Conservation (phyloP, 2,888 invertebrate genomes). For the Ypsolopha scabrella region DNA sequence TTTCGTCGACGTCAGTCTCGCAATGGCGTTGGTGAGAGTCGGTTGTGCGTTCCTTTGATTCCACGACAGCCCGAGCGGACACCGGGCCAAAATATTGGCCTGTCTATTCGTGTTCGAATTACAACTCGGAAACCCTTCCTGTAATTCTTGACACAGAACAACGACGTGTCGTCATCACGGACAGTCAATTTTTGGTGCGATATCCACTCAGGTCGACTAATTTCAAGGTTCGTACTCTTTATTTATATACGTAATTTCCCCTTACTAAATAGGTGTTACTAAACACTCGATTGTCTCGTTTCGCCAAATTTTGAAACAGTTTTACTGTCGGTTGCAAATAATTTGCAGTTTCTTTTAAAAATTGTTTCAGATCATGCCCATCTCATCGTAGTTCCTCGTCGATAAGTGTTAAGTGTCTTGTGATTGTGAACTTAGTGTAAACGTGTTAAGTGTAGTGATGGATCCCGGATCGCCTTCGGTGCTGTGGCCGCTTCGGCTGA, state of each 20-base stretch:
- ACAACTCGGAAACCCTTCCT: constrained; percentile 45
- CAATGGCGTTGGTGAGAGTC: constrained; percentile 63
- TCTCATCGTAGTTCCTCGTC: constrained; percentile 61
- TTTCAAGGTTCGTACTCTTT: constrained; percentile 62
- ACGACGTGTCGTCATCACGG: constrained; percentile 53
- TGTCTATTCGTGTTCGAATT: constrained; percentile 63
- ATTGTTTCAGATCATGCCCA: constrained; percentile 67
- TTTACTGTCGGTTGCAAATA: constrained; percentile 23
- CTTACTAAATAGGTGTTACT: constrained; percentile 21
- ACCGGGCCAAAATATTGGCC: constrained; percentile 72
- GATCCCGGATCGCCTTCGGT: constrained; percentile 63
- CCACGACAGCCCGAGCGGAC: constrained; percentile 66
- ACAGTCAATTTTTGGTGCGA: constrained; percentile 70
- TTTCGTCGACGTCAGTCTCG: constrained; percentile 44
- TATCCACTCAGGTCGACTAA: constrained; percentile 68
- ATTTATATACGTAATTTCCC: constrained; percentile 2
- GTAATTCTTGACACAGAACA: constrained; percentile 51
- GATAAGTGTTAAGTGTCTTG: constrained; percentile 52
- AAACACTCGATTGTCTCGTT: constrained; percentile 45
- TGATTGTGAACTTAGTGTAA: constrained; percentile 41
- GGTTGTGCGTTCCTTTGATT: constrained; percentile 63
- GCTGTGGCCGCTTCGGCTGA: constrained; percentile 61
- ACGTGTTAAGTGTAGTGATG: constrained; percentile 59
- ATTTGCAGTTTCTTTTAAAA: constrained; percentile 29
- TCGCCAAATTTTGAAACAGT: constrained; percentile 49